phyloP scores from a whole-genome alignment of 2,113 vertebrate genomes.

The Microtus pennsylvanicus region DNA sequence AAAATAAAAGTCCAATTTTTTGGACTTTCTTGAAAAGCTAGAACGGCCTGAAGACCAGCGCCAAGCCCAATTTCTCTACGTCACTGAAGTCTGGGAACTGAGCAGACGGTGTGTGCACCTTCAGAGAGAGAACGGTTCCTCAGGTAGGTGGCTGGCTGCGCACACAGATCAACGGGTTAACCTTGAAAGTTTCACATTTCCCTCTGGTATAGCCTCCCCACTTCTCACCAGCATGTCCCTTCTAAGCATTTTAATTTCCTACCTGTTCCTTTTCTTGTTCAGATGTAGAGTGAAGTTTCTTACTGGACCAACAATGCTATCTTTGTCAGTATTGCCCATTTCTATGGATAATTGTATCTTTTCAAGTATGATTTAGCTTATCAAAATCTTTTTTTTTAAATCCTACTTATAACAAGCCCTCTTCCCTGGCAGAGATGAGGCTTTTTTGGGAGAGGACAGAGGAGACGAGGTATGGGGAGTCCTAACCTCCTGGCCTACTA shows the following conservation, averaged over 20 bases:
- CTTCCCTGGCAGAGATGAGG: background rate
- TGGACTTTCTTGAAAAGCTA: background rate
- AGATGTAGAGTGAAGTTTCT: background rate
- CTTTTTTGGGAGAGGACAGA: constrained; percentile 7
- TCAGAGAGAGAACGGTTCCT: background rate
- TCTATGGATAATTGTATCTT: background rate
- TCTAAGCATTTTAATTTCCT: background rate
- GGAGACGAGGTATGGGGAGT: background rate
- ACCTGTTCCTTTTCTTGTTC: background rate
- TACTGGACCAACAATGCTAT: background rate
- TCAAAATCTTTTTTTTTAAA: background rate
- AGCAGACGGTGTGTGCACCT: background rate
- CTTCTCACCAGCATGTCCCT: background rate
- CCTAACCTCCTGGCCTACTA: background rate
- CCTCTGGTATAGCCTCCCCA: background rate
- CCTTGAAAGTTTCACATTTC: background rate
- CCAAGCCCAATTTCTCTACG: background rate
- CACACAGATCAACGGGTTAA: background rate
- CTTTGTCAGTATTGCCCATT: background rate
- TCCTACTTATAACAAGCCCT: background rate
- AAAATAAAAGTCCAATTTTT: background rate
- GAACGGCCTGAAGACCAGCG: background rate
- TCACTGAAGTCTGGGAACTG: background rate
- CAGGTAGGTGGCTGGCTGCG: background rate
- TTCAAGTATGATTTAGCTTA: background rate